Conservation (phyloP, 2,888 invertebrate species). For the Myopa tessellatipennis region DNA sequence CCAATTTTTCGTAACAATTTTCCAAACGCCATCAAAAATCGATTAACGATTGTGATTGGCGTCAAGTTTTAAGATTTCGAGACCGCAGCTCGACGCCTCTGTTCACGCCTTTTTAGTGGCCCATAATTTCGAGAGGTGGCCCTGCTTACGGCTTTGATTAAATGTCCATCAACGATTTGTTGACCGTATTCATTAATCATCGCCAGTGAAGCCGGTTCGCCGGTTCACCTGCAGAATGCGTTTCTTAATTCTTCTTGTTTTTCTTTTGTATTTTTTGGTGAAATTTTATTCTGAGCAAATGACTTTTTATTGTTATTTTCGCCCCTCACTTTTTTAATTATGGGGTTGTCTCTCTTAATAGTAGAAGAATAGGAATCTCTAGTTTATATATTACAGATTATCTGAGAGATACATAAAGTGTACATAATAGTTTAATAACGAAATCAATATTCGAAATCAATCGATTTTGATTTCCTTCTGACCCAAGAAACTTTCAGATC, state of each 20-base stretch:
- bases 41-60: slow-evolving; percentile 27
- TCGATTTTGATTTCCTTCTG: too few relatives aligned
- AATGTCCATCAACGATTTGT: slow-evolving; percentile 32
- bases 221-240: not conserved
- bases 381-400: too few relatives aligned
- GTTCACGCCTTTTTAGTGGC: slow-evolving; percentile 25
- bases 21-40: slow-evolving; percentile 33
- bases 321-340: too few relatives aligned
- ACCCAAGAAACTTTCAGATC: too few relatives aligned
- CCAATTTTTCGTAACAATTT: slow-evolving; percentile 13
- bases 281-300: too few relatives aligned
- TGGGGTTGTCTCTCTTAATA: too few relatives aligned
- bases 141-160: slow-evolving; percentile 31
- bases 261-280: too few relatives aligned
- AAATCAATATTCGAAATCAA: too few relatives aligned
- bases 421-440: too few relatives aligned
- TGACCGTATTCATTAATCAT: slow-evolving; percentile 26
- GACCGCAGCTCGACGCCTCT: slow-evolving; percentile 26
- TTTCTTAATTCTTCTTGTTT: not conserved
- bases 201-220: not conserved
- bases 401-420: too few relatives aligned
- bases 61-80: slow-evolving; percentile 17
- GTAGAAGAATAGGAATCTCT: too few relatives aligned
- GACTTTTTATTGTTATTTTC: too few relatives aligned
- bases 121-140: slow-evolving; percentile 5